Percentiles rank a stretch among this genome's conserved stretches.
phyloP scores from a whole-genome alignment of 1,140 invertebrate genomes.

The Pseudomyrmex cubaensis region DNA sequence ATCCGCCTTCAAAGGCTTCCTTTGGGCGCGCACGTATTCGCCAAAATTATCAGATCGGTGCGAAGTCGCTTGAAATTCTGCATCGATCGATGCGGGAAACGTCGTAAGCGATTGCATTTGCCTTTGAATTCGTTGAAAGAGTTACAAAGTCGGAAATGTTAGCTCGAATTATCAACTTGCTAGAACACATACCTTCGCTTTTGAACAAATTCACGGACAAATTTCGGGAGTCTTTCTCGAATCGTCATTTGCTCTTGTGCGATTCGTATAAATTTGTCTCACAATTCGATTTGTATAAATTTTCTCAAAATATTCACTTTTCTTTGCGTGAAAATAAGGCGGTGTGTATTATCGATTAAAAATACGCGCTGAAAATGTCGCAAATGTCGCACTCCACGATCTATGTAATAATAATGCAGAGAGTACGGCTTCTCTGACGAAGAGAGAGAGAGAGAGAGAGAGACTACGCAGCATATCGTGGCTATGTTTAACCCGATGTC shows the following conservation, averaged over 20 bases:
- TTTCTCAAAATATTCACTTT: slow-evolving; percentile 17
- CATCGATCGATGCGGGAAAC: neutral
- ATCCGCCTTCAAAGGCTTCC: slow-evolving; percentile 19
- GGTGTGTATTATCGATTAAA: neutral
- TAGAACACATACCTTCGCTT: no score
- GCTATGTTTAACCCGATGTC: slow-evolving; percentile 61
- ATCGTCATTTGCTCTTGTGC: neutral
- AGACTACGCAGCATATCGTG: slow-evolving; percentile 48
- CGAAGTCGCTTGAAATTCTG: slow-evolving; percentile 45
- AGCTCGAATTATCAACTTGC: neutral
- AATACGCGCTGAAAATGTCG: slow-evolving; percentile 8
- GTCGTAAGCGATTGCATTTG: neutral
- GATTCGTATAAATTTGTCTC: neutral
- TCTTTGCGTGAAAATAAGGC: neutral
- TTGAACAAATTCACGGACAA: no score
- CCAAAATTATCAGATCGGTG: slow-evolving; percentile 16
- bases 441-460: slow-evolving; percentile 16
- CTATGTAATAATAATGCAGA: slow-evolving; percentile 30
- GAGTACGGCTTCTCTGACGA: slow-evolving; percentile 1
- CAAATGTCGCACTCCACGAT: slow-evolving; percentile 16
- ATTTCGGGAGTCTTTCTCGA: neutral
- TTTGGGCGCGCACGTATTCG: neutral
- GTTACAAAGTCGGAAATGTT: neutral
- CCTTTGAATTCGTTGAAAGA: slow-evolving; percentile 1
- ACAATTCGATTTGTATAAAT: neutral